phyloP scores from a whole-genome alignment of 2,888 invertebrate genomes.

The Mesoligia furuncula region DNA sequence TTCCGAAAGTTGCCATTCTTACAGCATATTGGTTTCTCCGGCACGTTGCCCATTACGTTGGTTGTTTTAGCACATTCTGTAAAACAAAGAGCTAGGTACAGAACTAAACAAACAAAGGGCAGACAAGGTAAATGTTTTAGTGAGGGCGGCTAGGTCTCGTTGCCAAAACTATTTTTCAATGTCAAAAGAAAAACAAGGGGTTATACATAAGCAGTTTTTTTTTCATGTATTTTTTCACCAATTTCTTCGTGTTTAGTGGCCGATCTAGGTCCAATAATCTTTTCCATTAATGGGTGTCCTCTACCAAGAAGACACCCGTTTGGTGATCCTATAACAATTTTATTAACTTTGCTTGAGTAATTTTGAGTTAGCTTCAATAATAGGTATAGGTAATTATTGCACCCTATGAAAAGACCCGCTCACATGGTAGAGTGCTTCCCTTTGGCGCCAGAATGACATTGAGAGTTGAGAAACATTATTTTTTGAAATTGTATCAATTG shows the following conservation, averaged over 20 bases:
- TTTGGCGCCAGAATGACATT: not conserved
- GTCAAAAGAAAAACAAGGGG: not conserved
- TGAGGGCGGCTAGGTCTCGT: not conserved
- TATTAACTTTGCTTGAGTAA: not conserved
- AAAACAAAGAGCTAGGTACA: slow-evolving; percentile 53
- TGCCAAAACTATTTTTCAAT: no score
- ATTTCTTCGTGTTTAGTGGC: not conserved
- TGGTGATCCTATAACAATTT: not conserved
- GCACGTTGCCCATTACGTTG: slow-evolving; percentile 79
- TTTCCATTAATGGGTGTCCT: no score
- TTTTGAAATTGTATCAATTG: not conserved
- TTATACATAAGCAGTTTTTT: not conserved
- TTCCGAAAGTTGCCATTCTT: slow-evolving; percentile 91
- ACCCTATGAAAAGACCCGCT: not conserved
- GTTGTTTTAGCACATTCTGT: slow-evolving; percentile 92
- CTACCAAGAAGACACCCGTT: not conserved
- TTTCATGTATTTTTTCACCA: not conserved
- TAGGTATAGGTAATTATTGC: not conserved
- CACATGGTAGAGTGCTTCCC: not conserved
- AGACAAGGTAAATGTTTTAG: not conserved
- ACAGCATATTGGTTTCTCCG: slow-evolving; percentile 90
- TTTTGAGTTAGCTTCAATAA: not conserved
- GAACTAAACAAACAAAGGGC: not conserved
- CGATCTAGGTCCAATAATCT: not conserved
- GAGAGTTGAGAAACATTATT: not conserved